phyloP scores from a whole-genome alignment of 2,797 vertebrate genomes.

The Tapera naevia region DNA sequence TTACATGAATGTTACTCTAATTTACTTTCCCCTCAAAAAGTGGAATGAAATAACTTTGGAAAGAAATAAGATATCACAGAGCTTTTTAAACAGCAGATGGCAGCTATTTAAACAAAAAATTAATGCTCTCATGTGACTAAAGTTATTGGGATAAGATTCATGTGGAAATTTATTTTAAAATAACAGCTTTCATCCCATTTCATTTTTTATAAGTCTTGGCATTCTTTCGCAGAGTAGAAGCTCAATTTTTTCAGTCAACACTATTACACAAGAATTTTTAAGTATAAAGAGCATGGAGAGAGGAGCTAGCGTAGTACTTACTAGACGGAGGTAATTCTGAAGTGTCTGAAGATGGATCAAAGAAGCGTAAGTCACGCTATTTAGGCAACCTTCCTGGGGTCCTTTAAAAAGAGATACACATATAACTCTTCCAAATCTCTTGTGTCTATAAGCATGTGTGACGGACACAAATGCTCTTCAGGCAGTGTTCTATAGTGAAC shows the following conservation, averaged over 20 bases:
- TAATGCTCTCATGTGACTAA: background rate
- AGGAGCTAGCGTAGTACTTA: conserved; percentile 57
- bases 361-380: conserved; percentile 87
- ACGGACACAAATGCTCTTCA: background rate
- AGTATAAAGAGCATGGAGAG: background rate
- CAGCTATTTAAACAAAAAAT: background rate
- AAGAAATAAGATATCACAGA: background rate
- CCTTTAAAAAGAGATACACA: conserved; percentile 73
- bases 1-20: background rate
- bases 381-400: conserved; percentile 87
- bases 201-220: background rate
- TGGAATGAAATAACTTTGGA: background rate
- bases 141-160: background rate
- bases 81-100: background rate
- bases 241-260: background rate
- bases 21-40: background rate
- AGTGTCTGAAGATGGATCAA: conserved; percentile 90
- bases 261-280: background rate
- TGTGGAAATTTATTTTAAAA: background rate
- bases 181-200: background rate
- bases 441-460: background rate
- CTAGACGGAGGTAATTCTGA: conserved; percentile 94
- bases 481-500: background rate
- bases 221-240: background rate
- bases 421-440: background rate